Evolutionary conservation across 1,140 invertebrate genomes (phyloP).

Genomic region (Diorhabda elongata): DNA sequence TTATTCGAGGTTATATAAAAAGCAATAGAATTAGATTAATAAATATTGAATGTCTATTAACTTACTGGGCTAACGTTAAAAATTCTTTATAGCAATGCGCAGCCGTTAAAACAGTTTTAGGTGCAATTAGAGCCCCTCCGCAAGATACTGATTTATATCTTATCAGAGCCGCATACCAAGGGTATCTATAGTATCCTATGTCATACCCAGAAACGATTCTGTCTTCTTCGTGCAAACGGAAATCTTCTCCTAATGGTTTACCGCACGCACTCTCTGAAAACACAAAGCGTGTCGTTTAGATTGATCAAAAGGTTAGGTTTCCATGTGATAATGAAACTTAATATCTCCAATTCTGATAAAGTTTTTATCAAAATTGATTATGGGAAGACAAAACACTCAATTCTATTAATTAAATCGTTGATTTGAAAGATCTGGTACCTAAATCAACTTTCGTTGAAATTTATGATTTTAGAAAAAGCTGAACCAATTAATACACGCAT

Average conservation of each 20-base stretch:
- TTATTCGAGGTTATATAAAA: too few relatives aligned
- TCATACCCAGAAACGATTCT: conserved; percentile 41
- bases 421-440: too few relatives aligned
- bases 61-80: conserved; percentile 20
- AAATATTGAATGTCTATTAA: not conserved
- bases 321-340: too few relatives aligned
- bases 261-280: conserved; percentile 28
- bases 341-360: too few relatives aligned
- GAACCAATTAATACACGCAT: too few relatives aligned
- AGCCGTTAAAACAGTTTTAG: conserved; percentile 35
- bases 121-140: conserved; percentile 39
- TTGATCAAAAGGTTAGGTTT: not conserved
- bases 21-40: too few relatives aligned
- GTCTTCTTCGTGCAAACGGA: conserved; percentile 22
- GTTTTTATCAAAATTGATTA: too few relatives aligned
- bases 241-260: conserved; percentile 24
- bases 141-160: conserved; percentile 30
- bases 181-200: conserved; percentile 42
- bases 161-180: conserved; percentile 41
- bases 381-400: too few relatives aligned
- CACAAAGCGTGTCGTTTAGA: not conserved
- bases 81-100: conserved; percentile 42
- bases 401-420: too few relatives aligned
- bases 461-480: too few relatives aligned
- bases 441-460: too few relatives aligned